Conservation (phyloP, 2,888 invertebrate genomes). For the Microdon myrmicae region DNA sequence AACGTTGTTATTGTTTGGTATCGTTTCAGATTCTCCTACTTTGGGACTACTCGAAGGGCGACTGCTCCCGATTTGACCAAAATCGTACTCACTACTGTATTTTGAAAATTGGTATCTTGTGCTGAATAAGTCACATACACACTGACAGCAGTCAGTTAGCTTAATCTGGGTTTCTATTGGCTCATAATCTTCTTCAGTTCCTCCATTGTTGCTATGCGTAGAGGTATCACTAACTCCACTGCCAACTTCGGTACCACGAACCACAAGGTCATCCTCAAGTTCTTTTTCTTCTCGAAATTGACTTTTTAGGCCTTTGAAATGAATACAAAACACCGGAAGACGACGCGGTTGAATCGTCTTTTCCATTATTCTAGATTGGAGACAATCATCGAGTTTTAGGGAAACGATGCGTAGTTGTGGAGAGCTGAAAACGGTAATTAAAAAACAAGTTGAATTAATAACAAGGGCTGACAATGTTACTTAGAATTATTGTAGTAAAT, state of each 20-base stretch:
- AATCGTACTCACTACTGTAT: slow-evolving; percentile 9
- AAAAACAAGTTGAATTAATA: not conserved
- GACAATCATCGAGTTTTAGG: slow-evolving; percentile 18
- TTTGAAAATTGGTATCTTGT: slow-evolving; percentile 11
- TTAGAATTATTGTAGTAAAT: no score
- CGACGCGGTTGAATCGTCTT: slow-evolving; percentile 15
- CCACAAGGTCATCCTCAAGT: slow-evolving; percentile 21
- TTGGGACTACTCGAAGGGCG: slow-evolving; percentile 1
- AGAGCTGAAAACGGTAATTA: slow-evolving; percentile 13
- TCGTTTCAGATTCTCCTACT: not conserved
- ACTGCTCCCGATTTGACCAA: not conserved
- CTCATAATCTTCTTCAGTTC: slow-evolving; percentile 6
- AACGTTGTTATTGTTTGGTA: slow-evolving; percentile 1
- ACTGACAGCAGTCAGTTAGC: slow-evolving; percentile 38
- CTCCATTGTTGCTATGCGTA: not conserved
- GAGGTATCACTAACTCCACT: no score
- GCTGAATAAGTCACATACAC: slow-evolving; percentile 40
- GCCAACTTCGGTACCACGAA: slow-evolving; percentile 30
- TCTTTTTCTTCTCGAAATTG: slow-evolving; percentile 4
- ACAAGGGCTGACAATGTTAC: not conserved
- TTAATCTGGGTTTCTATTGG: slow-evolving; percentile 27
- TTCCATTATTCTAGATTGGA: not conserved
- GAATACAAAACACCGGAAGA: slow-evolving; percentile 30
- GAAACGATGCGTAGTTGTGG: slow-evolving; percentile 35
- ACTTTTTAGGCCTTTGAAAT: slow-evolving; percentile 17